Evolutionary conservation across 64 coral and sea anemone species (phyloP).

Genomic region (Porites lutea): DNA sequence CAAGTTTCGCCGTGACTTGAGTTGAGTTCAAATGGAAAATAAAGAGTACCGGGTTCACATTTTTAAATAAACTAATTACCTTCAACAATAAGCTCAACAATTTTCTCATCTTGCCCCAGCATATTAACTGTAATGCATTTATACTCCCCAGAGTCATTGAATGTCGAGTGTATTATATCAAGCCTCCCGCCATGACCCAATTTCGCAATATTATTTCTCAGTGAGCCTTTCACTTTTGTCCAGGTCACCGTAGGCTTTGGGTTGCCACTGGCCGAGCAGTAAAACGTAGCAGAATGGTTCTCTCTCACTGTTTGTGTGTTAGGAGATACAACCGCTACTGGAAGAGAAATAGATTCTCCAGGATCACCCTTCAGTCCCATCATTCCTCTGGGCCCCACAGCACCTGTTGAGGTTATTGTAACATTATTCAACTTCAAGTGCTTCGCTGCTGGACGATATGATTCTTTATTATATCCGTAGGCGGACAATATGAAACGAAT

Average conservation of each 20-base stretch:
- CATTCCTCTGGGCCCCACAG: background rate
- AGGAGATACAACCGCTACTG: slow-evolving; percentile 36
- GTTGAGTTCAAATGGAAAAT: no score
- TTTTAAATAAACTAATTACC: no score
- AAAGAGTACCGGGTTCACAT: no score
- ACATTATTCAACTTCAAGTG: no score
- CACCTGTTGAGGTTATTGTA: background rate
- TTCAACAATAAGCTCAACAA: background rate
- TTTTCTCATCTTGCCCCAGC: background rate
- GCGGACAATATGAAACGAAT: no score
- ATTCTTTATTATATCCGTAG: no score
- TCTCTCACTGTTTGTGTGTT: slow-evolving; percentile 13
- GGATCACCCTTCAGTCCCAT: slow-evolving; percentile 42
- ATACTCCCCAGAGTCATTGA: slow-evolving; percentile 11
- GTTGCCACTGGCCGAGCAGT: slow-evolving; percentile 33
- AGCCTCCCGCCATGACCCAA: background rate
- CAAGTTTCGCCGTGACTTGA: no score
- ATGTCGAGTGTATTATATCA: background rate
- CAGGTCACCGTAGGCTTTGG: slow-evolving; percentile 38
- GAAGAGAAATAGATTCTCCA: slow-evolving; percentile 18
- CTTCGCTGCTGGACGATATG: no score
- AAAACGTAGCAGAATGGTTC: slow-evolving; percentile 36
- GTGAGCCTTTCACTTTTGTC: slow-evolving; percentile 39
- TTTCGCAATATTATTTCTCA: background rate
- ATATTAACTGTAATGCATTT: background rate